Base-by-base conservation (phyloP, 2,888 invertebrate genomes). In the Mesorhabditis spiculigera region DNA sequence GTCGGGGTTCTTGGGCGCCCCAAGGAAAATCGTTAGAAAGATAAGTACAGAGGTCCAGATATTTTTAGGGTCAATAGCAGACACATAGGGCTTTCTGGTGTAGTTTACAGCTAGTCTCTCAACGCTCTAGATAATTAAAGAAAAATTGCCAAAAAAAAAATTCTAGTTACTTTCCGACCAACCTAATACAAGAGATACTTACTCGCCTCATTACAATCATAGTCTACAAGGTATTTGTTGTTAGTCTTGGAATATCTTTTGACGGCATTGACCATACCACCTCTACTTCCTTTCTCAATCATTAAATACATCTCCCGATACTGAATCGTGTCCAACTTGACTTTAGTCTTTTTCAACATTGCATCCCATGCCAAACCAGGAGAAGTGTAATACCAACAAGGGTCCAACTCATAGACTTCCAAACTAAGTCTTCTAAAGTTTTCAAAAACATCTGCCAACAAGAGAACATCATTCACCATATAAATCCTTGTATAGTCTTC, bases 391-490 rank as follows among this genome's bases (percentile, higher is more conserved):
- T 81, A 84, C 45, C 72, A 72, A n/a, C 65, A 45, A 0, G 79
- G 78, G 70, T 85, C 82, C 42, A 84, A 69, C 45, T 76, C 63
- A 63, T 81, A 81, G n/a, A 71, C 66, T 42, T 74, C 61, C 6
- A 75, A 44, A 70, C 77, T 75, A 13, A 78, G 68, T 43, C 72
- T 66, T 68, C 78, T 67, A 71, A 84, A 84, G 13, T 70, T 75
- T 73, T 86, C 79, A 74, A 83, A 84, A 10, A 84, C 74, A 75
- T 84, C 76, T 8, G 78, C 78, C 28, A 83, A 72, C 13, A 79
- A 66, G 6, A 77, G 65, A 4, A 79, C 74, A n/a, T n/a, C n/a
- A n/a, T n/a, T n/a, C n/a, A n/a, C n/a, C n/a, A n/a, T n/a, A n/a
- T n/a, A n/a, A n/a, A n/a, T n/a, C n/a, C n/a, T n/a, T n/a, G n/a